Evolutionary conservation across 2,888 invertebrate species (phyloP).

Genomic region (Acleris literana): DNA sequence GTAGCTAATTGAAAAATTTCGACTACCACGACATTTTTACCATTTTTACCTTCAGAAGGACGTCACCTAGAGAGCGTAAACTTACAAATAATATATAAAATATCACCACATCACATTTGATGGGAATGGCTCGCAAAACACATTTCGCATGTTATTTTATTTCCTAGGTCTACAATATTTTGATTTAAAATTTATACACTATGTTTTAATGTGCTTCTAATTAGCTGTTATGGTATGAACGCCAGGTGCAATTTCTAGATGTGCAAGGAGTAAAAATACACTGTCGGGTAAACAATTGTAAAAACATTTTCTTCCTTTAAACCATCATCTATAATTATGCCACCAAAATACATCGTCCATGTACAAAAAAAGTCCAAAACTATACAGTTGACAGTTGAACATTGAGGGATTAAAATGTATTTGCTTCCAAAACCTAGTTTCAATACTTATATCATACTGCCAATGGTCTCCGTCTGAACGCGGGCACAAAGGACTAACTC

Average conservation of each 20-base stretch:
- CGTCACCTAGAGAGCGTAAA: constrained; percentile 58
- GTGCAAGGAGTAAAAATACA: constrained; percentile 21
- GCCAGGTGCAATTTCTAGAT: constrained; percentile 30
- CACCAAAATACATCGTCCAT: constrained; percentile 13
- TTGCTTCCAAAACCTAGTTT: constrained; percentile 2
- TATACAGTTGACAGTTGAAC: too few species aligned
- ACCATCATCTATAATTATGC: not conserved
- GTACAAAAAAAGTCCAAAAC: too few species aligned
- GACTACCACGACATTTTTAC: constrained; percentile 54
- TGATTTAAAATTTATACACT: not conserved
- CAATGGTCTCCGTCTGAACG: constrained; percentile 41
- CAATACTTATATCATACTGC: constrained; percentile 36
- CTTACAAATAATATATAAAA: constrained; percentile 51
- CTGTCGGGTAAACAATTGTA: not conserved
- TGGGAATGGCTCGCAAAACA: constrained; percentile 26
- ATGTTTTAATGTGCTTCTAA: constrained; percentile 28
- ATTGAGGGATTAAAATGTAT: not conserved
- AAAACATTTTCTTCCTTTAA: not conserved
- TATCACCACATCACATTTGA: constrained; percentile 38
- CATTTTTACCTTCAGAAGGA: constrained; percentile 59
- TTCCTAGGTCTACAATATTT: constrained; percentile 20
- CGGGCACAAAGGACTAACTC: constrained; percentile 49
- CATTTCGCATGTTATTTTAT: constrained; percentile 20
- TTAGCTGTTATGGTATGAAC: constrained; percentile 25
- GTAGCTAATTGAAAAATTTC: constrained; percentile 48